Conservation (phyloP, 2,888 invertebrate species). For the Apamea monoglypha region DNA sequence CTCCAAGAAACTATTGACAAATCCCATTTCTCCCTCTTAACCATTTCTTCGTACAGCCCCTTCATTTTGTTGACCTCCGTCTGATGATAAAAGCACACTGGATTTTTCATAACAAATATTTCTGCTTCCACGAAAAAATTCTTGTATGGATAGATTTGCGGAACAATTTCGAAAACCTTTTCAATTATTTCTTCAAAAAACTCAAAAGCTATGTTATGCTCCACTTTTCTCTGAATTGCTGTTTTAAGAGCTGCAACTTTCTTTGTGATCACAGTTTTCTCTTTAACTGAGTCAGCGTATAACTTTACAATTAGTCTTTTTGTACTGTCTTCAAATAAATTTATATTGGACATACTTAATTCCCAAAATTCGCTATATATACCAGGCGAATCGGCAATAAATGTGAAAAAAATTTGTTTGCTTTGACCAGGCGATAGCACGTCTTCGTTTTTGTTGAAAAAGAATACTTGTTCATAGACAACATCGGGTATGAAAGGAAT, state of each 20-base stretch:
- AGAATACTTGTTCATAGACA: conserved; percentile 84
- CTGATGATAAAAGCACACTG: conserved; percentile 86
- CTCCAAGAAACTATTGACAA: conserved; percentile 83
- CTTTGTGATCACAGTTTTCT: conserved; percentile 68
- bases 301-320: conserved; percentile 79
- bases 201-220: conserved; percentile 70
- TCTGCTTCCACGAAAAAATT: conserved; percentile 82
- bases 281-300: conserved; percentile 80
- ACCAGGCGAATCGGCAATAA: conserved; percentile 81
- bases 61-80: conserved; percentile 82
- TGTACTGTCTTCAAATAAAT: conserved; percentile 77
- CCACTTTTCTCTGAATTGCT: conserved; percentile 74
- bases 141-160: conserved; percentile 82
- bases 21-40: conserved; percentile 76
- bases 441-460: conserved; percentile 90
- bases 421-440: conserved; percentile 88
- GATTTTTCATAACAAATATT: conserved; percentile 85
- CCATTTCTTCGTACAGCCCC: conserved; percentile 78
- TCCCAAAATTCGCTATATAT: conserved; percentile 88
- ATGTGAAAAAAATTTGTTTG: conserved; percentile 85
- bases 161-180: conserved; percentile 73
- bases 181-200: conserved; percentile 74
- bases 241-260: conserved; percentile 74
- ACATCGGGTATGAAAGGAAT: conserved; percentile 80
- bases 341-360: conserved; percentile 83